Base-by-base conservation (phyloP, 2,113 vertebrate species). In the Corythaeola cristata region DNA sequence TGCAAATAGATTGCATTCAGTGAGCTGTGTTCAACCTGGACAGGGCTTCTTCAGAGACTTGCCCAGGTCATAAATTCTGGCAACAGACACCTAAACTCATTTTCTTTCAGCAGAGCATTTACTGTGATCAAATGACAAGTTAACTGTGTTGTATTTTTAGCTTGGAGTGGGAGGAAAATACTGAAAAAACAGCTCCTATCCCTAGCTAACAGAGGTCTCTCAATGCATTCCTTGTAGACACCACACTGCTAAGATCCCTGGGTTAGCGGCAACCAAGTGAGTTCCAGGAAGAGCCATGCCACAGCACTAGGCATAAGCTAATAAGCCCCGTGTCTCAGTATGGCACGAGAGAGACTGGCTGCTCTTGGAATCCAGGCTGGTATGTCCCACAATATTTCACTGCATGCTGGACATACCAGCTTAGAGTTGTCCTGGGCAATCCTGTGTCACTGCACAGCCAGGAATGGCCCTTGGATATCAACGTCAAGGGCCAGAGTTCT, bases 61-160 rank as follows among this genome's bases (percentile, higher is more conserved):
- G 89, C 59, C 75, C 63, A 53, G 91, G 87, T 64, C 84, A 85
- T 91, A 88, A 88, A 91, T 94, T 89, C 87, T 92, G 81, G 78
- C 81, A 96, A 74, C 77, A 96, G 50, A 62, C 87, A 91, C 55
- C 41, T 85, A 24, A 95, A 95, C 71, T 88, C 0, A 77, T 93
- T 89, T 96, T 91, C 91, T 94, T 96, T 76, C 91, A 96, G 89
- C 15, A 6, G 59, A 91, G 33, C 84, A 79, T 87, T 95, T 95
- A 92, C 87, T 88, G 81, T 89, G 89, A 88, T 96, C 93, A 85
- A 94, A 94, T 91, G 91, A 94, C 96, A 97, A 89, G 52, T 96
- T 95, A 94, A 95, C 81, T 73, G 74, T 45, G 62, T 69, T 94
- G 63, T 94, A 97, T 94, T 95, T 97, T 95, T 97, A 96, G 94